phyloP scores from a whole-genome alignment of 2,113 vertebrate species.

The rabbit (Oryctolagus cuniculus) region mOryCun1.1 NC_091445.1:88088501-88089000 shows the following conservation, averaged over 20 bases:
- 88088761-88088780: slow-evolving; percentile 44
- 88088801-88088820: slow-evolving; percentile 69
- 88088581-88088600: neutral
- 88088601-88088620: neutral
- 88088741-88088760: neutral
- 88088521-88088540: neutral
- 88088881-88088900: slow-evolving; percentile 57
- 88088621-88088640: neutral
- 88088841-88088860: slow-evolving; percentile 67
- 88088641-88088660: neutral
- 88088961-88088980: slow-evolving; percentile 7
- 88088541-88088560: neutral
- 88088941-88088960: slow-evolving; percentile 56
- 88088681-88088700: neutral
- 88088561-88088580: slow-evolving; percentile 10
- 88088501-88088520: neutral
- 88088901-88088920: slow-evolving; percentile 56
- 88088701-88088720: neutral
- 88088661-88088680: neutral
- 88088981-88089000: neutral
- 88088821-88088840: slow-evolving; percentile 54
- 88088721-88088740: neutral
- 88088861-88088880: slow-evolving; percentile 33
- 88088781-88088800: slow-evolving; percentile 63
- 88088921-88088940: slow-evolving; percentile 64